phyloP scores from a whole-genome alignment of 2,888 invertebrate species.

The Xestobium rufovillosum region DNA sequence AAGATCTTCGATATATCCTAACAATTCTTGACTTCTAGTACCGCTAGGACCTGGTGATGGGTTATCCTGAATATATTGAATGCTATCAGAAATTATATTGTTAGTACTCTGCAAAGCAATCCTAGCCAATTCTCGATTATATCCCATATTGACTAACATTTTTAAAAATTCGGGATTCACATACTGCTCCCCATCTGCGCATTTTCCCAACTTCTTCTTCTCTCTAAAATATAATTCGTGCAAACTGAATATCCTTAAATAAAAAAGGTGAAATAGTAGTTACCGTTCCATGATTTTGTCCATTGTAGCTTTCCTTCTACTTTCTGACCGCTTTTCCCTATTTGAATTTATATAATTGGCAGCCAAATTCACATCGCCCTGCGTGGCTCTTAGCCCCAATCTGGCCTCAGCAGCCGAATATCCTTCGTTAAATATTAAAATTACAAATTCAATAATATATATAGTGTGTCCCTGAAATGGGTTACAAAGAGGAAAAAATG shows the following conservation, averaged over 20 bases:
- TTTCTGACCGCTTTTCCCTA: constrained; percentile 45
- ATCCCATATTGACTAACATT: constrained; percentile 63
- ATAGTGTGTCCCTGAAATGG: not conserved
- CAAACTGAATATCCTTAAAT: constrained; percentile 12
- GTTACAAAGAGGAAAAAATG: not conserved
- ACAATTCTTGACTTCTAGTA: constrained; percentile 36
- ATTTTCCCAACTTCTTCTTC: constrained; percentile 49
- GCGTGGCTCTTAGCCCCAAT: constrained; percentile 56
- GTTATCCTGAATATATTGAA: constrained; percentile 56
- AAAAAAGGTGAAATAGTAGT: no score
- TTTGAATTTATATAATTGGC: constrained; percentile 57
- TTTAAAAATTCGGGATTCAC: constrained; percentile 47
- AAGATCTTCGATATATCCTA: constrained; percentile 35
- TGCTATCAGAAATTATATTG: constrained; percentile 62
- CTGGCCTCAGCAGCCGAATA: constrained; percentile 62
- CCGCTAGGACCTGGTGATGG: constrained; percentile 44
- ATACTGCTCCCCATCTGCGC: constrained; percentile 50
- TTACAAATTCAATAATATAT: not conserved
- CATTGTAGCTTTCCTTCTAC: constrained; percentile 46
- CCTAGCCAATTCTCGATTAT: constrained; percentile 49
- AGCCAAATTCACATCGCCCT: constrained; percentile 53
- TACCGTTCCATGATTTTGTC: constrained; percentile 43
- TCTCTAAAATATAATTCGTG: constrained; percentile 38
- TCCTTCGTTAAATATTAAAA: no score
- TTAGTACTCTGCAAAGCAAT: constrained; percentile 58